Evolutionary conservation across 2,888 invertebrate species (phyloP).

Genomic region (Branchipolynoe longqiensis): DNA sequence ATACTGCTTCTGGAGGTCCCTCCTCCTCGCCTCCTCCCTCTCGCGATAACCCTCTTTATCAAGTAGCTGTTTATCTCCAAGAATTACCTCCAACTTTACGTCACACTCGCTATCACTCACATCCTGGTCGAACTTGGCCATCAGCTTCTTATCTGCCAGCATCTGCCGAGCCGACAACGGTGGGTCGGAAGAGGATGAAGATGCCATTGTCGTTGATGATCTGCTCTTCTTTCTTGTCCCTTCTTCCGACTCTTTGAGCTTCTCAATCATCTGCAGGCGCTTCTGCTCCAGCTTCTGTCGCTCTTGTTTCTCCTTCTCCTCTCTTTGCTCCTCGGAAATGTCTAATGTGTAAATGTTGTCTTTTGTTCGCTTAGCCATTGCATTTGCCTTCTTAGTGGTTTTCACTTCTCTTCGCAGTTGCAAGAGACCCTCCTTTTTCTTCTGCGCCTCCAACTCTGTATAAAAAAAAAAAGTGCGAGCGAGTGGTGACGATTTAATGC

Average conservation of each 20-base stretch:
- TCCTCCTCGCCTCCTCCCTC: slow-evolving; percentile 13
- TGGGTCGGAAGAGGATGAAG: not conserved
- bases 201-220: not conserved
- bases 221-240: not conserved
- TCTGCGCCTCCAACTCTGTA: slow-evolving; percentile 39
- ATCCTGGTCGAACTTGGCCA: slow-evolving; percentile 33
- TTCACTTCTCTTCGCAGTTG: slow-evolving; percentile 21
- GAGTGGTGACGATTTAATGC: no score
- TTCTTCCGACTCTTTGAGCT: slow-evolving; percentile 23
- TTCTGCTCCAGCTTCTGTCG: slow-evolving; percentile 18
- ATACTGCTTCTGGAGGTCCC: not conserved
- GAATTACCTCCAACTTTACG: slow-evolving; percentile 4
- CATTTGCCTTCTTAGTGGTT: slow-evolving; percentile 52
- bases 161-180: slow-evolving; percentile 3
- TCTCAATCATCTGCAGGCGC: slow-evolving; percentile 10
- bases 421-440: slow-evolving; percentile 44
- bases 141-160: slow-evolving; percentile 27
- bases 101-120: not conserved
- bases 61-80: slow-evolving; percentile 20
- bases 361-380: slow-evolving; percentile 56
- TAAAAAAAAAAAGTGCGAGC: no score
- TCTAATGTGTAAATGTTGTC: slow-evolving; percentile 29
- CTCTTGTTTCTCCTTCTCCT: not conserved
- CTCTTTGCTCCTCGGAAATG: not conserved
- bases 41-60: slow-evolving; percentile 14